Evolutionary conservation across 2,888 invertebrate genomes (phyloP).

Genomic region (Agonopterix heracliana): DNA sequence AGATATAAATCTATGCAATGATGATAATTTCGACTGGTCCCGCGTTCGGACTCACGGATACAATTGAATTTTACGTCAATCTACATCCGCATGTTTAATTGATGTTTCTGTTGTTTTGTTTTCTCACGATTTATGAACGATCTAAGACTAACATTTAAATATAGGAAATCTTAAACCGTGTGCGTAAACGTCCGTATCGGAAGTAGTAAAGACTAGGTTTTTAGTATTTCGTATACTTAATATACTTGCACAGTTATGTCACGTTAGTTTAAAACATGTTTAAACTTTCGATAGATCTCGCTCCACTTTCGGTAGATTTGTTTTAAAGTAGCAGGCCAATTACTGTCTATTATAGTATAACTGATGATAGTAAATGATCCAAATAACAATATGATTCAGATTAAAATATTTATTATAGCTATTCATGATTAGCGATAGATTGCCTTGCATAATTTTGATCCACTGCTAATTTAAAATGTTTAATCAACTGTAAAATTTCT

Average conservation of each 20-base stretch:
- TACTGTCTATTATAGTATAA: background rate
- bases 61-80: background rate
- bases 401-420: too few species aligned
- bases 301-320: slow-evolving; percentile 2
- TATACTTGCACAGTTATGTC: slow-evolving; percentile 5
- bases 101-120: slow-evolving; percentile 6
- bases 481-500: too few species aligned
- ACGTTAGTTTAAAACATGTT: background rate
- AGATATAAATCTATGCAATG: too few species aligned
- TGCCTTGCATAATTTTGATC: too few species aligned
- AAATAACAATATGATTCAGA: too few species aligned
- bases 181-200: slow-evolving; percentile 4
- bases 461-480: too few species aligned
- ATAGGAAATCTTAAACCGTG: background rate
- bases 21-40: too few species aligned
- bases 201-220: slow-evolving; percentile 4
- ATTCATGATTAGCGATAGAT: too few species aligned
- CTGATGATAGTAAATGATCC: background rate
- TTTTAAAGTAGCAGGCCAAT: slow-evolving; percentile 1
- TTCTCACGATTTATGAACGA: slow-evolving; percentile 11
- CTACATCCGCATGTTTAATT: slow-evolving; percentile 14
- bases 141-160: background rate
- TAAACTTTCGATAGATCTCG: background rate
- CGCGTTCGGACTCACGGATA: background rate
- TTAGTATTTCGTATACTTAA: slow-evolving; percentile 4